phyloP scores from a whole-genome alignment of 2,888 invertebrate species.

The Brassicogethes aeneus region DNA sequence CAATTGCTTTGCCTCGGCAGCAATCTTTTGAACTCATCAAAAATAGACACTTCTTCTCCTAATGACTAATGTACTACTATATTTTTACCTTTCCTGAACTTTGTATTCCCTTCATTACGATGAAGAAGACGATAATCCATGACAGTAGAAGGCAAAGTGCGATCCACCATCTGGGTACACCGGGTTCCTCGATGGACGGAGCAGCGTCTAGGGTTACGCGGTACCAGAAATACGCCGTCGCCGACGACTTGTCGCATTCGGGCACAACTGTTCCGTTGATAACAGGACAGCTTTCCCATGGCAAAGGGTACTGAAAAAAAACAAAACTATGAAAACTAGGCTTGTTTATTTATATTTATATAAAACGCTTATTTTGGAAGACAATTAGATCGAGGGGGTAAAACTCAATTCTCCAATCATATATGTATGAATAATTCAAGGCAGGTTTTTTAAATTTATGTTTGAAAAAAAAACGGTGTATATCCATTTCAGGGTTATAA shows the following conservation, averaged over 20 bases:
- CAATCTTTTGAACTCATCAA: too few species aligned
- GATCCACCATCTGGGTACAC: slow-evolving; percentile 89
- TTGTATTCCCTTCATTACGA: slow-evolving; percentile 94
- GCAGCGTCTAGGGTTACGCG: slow-evolving; percentile 81
- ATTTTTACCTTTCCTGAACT: slow-evolving; percentile 79
- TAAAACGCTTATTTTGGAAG: slow-evolving; percentile 7
- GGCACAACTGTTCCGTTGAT: slow-evolving; percentile 56
- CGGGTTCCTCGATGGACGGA: slow-evolving; percentile 74
- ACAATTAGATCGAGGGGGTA: slow-evolving; percentile 2
- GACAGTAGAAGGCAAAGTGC: slow-evolving; percentile 77
- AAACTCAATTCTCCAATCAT: too few species aligned
- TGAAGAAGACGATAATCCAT: slow-evolving; percentile 88
- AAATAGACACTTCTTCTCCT: too few species aligned
- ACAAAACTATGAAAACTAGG: slow-evolving; percentile 2
- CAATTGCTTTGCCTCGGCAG: too few species aligned
- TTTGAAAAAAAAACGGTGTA: too few species aligned
- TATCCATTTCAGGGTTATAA: too few species aligned
- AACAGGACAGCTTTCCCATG: slow-evolving; percentile 75
- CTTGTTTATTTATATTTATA: background rate
- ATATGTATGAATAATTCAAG: too few species aligned
- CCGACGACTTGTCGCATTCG: slow-evolving; percentile 77
- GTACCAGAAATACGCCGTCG: slow-evolving; percentile 91
- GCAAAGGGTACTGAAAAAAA: slow-evolving; percentile 59
- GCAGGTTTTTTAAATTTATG: too few species aligned
- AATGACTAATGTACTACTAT: too few species aligned